Conservation (phyloP, 2,888 invertebrate genomes). For the Caenorhabditis japonica region DNA sequence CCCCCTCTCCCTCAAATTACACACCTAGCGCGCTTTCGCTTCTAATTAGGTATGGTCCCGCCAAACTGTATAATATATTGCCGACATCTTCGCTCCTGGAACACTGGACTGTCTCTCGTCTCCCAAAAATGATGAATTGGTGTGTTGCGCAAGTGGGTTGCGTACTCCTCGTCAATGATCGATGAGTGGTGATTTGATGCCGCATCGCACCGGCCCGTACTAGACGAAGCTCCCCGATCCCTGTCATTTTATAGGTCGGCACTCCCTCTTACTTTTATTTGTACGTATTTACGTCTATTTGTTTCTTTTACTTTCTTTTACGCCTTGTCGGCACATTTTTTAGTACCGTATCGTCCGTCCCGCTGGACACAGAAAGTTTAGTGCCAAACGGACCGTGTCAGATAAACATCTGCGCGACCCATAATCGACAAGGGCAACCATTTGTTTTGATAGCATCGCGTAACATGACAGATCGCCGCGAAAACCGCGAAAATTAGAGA, state of each 20-base stretch:
- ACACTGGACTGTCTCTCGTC: constrained; percentile 17
- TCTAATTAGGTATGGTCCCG: constrained; percentile 37
- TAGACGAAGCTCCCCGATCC: constrained; percentile 9
- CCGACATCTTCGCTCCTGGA: too few relatives aligned
- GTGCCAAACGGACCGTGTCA: neutral
- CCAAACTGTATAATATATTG: constrained; percentile 43
- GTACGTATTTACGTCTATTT: too few relatives aligned
- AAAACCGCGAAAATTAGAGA: constrained; percentile 40
- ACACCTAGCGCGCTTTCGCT: constrained; percentile 12
- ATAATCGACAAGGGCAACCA: constrained; percentile 31
- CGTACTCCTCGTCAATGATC: constrained; percentile 28
- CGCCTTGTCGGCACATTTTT: constrained; percentile 6
- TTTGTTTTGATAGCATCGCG: constrained; percentile 50
- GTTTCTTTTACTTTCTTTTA: constrained; percentile 6
- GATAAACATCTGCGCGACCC: constrained; percentile 22
- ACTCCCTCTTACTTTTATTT: constrained; percentile 1
- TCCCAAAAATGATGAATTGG: constrained; percentile 49
- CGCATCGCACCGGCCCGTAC: neutral
- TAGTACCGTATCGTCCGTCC: constrained; percentile 20
- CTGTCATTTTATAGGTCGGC: constrained; percentile 24
- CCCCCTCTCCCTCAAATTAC: constrained; percentile 39
- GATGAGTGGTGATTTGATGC: constrained; percentile 5
- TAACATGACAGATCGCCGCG: constrained; percentile 46
- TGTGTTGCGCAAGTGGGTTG: constrained; percentile 48
- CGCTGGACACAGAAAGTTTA: too few relatives aligned